Evolutionary conservation across 2,797 vertebrate species (phyloP), one percentile per base, ranked within the genome.

Genomic region (Enteromius fasciolatus): DNA sequence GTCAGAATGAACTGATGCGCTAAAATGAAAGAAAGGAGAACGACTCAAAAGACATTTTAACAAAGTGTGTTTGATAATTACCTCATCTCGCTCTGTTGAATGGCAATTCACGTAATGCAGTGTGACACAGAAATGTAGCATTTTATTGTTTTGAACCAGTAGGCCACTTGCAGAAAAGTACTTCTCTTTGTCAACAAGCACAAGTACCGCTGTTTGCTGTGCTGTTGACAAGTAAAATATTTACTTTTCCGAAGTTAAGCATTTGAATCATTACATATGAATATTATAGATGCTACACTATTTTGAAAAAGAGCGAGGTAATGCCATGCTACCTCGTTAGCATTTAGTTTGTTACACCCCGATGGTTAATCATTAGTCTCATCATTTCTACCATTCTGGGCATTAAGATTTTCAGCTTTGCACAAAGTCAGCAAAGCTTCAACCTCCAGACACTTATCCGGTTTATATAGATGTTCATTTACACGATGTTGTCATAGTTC

Each of bases 401-500:
- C 57, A 63, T 50, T 54, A 67, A 59, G 68, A 80, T 36, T 44
- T 41, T 25, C 41, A 39, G n/a, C 11, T 7, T 39, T 74, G 31
- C 23, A 57, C 31, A 54, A 52, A 76, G 33, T 75, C 61, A 54
- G 70, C 70, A 44, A 54, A 39, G 72, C 59, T n/a, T 54, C n/a
- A 75, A n/a, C 15, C 70, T 75, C 17, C 7, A 76, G 57, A 41
- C 28, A 41, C 33, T 31, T 81, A 66, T 75, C n/a, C 4, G 18
- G 33, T n/a, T 57, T 67, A 31, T 57, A 39, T 67, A 63, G 18
- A 66, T 66, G 48, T 54, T 76, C 48, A 44, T 82, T 76, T 75
- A 48, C 63, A 75, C 44, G 48, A 54, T 76, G n/a, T 17, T 54
- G 23, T 46, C 72, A 76, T 54, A 67, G 23, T 68, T 76, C 17